Percentiles rank a stretch among this genome's conserved stretches.
phyloP scores from a whole-genome alignment of 2,113 vertebrate species.

The Epinephelus lanceolatus region DNA sequence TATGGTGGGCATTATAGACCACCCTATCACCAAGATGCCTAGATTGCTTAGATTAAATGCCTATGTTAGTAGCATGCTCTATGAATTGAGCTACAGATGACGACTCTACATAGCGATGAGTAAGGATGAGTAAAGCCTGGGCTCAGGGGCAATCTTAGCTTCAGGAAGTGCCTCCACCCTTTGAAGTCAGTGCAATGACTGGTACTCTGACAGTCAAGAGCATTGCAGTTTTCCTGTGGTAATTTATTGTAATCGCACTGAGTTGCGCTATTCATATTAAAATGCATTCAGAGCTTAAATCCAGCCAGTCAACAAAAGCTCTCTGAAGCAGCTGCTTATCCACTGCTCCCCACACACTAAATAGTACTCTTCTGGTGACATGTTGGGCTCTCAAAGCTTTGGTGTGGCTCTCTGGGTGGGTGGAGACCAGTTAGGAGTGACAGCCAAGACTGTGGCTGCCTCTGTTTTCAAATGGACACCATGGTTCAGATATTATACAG shows the following conservation, averaged over 20 bases:
- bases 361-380: constrained; percentile 56
- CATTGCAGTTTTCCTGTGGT: constrained; percentile 31
- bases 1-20: not conserved
- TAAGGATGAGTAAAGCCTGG: constrained; percentile 3
- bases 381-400: constrained; percentile 39
- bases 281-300: constrained; percentile 50
- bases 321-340: constrained; percentile 48
- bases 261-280: constrained; percentile 58
- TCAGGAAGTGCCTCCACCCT: constrained; percentile 25
- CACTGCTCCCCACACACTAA: constrained; percentile 33
- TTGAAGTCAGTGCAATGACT: constrained; percentile 19
- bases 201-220: constrained; percentile 1
- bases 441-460: constrained; percentile 40
- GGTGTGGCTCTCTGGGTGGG: constrained; percentile 66
- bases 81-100: constrained; percentile 12
- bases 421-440: constrained; percentile 60
- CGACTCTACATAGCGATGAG: not conserved
- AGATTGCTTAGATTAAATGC: not conserved
- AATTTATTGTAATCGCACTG: constrained; percentile 29
- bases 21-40: not conserved
- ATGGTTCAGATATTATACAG: constrained; percentile 36
- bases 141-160: constrained; percentile 3
- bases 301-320: constrained; percentile 49
- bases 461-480: constrained; percentile 58
- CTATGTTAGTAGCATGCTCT: not conserved